A percentile compares a stretch with the other conserved stretches of the same genome.
Conservation (phyloP, 1,140 invertebrate species). For the Drosophila athabasca region DNA sequence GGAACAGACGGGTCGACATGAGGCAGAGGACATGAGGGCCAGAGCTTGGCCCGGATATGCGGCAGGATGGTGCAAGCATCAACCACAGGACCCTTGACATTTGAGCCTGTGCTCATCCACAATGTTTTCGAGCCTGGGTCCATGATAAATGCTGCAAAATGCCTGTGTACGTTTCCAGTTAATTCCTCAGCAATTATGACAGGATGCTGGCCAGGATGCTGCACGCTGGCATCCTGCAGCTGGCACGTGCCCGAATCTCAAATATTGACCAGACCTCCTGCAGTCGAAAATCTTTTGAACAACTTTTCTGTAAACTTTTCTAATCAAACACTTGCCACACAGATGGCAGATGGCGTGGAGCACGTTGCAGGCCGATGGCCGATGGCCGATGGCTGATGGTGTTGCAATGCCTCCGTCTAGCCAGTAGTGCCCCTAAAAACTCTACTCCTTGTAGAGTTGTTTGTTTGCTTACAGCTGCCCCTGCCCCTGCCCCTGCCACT, state of each 20-base stretch:
- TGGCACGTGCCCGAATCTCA: slow-evolving; percentile 20
- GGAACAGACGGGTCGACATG: slow-evolving; percentile 27
- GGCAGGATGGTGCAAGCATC: slow-evolving; percentile 19
- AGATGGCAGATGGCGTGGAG: slow-evolving; percentile 9
- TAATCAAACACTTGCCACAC: slow-evolving; percentile 73
- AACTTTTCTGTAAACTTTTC: slow-evolving; percentile 66
- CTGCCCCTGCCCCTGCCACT: slow-evolving; percentile 23
- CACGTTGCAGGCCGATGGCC: slow-evolving; percentile 6
- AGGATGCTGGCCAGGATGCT: slow-evolving; percentile 6
- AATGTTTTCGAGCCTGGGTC: not conserved
- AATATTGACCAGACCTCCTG: slow-evolving; percentile 43
- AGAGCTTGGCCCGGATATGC: slow-evolving; percentile 3
- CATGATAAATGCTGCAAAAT: slow-evolving; percentile 18
- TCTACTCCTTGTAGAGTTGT: slow-evolving; percentile 40
- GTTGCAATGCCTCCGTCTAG: slow-evolving; percentile 10
- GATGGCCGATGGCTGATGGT: not conserved
- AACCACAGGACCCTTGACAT: slow-evolving; percentile 36
- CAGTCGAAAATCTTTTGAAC: slow-evolving; percentile 54
- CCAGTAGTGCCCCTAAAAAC: slow-evolving; percentile 41
- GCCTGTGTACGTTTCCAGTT: slow-evolving; percentile 25
- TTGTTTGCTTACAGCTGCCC: slow-evolving; percentile 64
- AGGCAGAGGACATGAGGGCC: slow-evolving; percentile 32
- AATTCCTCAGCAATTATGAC: slow-evolving; percentile 51
- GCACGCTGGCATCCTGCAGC: too few species aligned
- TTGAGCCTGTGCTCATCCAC: slow-evolving; percentile 16